These are phyloP conservation scores for Asarcornis scutulata DNA, from an alignment of 2,113 vertebrate species.

Conservation along the genomic window DNA sequence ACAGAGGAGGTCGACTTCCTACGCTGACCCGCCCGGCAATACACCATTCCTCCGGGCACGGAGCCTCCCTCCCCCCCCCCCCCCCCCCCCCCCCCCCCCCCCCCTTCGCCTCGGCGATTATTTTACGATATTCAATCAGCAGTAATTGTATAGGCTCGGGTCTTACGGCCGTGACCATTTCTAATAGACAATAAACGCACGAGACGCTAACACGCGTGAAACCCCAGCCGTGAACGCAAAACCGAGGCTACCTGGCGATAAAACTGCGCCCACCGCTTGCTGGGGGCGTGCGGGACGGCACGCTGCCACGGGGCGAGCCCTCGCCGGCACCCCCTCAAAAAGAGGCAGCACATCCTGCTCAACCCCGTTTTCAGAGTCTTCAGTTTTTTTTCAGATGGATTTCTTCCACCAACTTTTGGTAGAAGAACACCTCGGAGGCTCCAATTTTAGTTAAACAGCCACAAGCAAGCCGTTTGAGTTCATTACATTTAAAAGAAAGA, in stretches of 20 bases:
- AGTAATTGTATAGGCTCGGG: neutral
- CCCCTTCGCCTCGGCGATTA: neutral
- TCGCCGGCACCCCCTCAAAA: neutral
- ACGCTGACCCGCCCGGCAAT: slow-evolving; percentile 36
- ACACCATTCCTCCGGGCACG: neutral
- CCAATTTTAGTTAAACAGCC: neutral
- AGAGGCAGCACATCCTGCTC: neutral
- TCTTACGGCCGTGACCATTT: neutral
- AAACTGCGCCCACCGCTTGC: neutral
- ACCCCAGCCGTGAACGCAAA: neutral
- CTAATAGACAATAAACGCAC: neutral
- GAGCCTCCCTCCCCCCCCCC: neutral
- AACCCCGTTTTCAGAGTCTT: neutral
- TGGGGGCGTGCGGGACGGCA: too few relatives aligned
- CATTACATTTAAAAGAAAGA: neutral
- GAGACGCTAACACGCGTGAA: neutral
- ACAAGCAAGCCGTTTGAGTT: neutral
- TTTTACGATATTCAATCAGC: slow-evolving; percentile 31
- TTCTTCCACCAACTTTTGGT: neutral
- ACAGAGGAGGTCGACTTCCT: slow-evolving; percentile 62
- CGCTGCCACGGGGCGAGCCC: neutral
- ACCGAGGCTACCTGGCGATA: neutral
- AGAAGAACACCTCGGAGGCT: neutral
- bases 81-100: neutral
- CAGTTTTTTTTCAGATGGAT: neutral